phyloP scores from a whole-genome alignment of 2,888 invertebrate species.

The Rhogogaster chlorosoma region DNA sequence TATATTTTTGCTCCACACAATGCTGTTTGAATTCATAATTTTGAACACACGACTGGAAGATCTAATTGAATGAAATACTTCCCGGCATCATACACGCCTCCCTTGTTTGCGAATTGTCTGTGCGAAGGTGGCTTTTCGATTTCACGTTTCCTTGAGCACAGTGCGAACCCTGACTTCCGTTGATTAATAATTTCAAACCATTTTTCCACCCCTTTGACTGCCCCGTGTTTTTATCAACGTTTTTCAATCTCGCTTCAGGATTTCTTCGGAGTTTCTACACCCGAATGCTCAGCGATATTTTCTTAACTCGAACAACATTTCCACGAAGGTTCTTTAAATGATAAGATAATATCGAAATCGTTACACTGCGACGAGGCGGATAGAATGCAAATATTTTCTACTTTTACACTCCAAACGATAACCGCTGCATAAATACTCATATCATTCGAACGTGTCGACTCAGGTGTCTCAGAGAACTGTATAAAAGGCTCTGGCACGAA shows the following conservation, averaged over 20 bases:
- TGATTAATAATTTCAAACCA: conserved; percentile 41
- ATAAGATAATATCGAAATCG: background rate
- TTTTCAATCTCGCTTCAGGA: background rate
- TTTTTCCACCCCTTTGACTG: conserved; percentile 4
- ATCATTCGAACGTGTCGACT: background rate
- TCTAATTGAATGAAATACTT: conserved; percentile 49
- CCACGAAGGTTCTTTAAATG: background rate
- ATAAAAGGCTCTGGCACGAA: background rate
- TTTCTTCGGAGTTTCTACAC: background rate
- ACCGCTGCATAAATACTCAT: background rate
- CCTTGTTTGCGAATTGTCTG: background rate
- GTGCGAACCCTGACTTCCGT: background rate
- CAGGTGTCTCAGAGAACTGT: background rate
- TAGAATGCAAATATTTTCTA: background rate
- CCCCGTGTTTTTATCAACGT: background rate
- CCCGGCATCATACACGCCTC: background rate
- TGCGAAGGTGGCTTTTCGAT: conserved; percentile 45
- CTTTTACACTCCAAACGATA: background rate
- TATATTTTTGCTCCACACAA: background rate
- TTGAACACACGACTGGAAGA: conserved; percentile 40
- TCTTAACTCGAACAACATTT: background rate
- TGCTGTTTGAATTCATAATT: conserved; percentile 51
- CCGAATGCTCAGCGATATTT: background rate
- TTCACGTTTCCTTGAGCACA: conserved; percentile 49
- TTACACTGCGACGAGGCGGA: background rate